Evolutionary conservation across 2,113 vertebrate genomes (phyloP).

Genomic region (Podarcis cretensis): DNA sequence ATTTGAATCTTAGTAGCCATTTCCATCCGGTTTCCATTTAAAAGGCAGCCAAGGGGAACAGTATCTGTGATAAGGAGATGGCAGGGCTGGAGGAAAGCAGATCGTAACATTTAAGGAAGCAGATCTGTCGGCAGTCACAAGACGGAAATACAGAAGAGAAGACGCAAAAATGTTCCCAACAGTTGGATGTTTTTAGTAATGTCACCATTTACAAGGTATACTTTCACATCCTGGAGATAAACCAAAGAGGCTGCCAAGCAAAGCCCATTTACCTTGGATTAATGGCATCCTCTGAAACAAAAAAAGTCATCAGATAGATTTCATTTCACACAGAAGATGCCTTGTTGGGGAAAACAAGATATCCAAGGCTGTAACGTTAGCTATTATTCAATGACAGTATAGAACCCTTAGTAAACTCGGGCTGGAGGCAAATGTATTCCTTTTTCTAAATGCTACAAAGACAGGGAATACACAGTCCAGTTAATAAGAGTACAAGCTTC

Average conservation of each 20-base stretch:
- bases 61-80: neutral
- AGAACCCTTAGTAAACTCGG: neutral
- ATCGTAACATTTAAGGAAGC: accelerated
- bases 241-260: constrained; percentile 30
- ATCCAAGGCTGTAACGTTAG: neutral
- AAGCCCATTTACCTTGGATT: constrained; percentile 38
- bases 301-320: constrained; percentile 34
- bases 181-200: constrained; percentile 28
- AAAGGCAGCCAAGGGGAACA: neutral
- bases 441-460: neutral
- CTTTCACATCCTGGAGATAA: neutral
- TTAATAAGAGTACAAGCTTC: neutral
- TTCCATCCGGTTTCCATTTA: neutral
- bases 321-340: constrained; percentile 45
- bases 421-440: neutral
- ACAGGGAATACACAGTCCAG: neutral
- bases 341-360: constrained; percentile 38
- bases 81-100: neutral
- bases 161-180: neutral
- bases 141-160: neutral
- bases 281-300: constrained; percentile 16
- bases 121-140: accelerated
- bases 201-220: neutral
- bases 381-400: constrained; percentile 6
- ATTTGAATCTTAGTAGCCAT: constrained; percentile 13